A percentile compares a stretch with the other conserved stretches of the same genome.
Conservation (phyloP, 1,140 invertebrate genomes). For the Idris sp. region DNA sequence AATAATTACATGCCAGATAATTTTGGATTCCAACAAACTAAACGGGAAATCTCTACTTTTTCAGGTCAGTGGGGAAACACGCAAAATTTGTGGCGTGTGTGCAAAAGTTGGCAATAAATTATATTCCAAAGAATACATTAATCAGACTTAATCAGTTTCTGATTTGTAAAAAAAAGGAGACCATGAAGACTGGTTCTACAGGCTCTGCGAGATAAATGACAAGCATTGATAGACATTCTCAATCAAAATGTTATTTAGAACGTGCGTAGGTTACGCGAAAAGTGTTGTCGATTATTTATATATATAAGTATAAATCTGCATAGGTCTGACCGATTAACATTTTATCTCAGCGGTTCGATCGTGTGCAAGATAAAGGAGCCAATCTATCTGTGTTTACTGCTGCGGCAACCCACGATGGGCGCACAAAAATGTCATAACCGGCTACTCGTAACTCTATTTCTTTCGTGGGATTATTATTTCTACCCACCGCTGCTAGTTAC, state of each 20-base stretch:
- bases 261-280: conserved; percentile 39
- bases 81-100: too few relatives aligned
- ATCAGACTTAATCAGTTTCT: too few relatives aligned
- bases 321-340: conserved; percentile 61
- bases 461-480: conserved; percentile 66
- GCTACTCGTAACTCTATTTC: conserved; percentile 62
- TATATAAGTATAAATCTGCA: too few relatives aligned
- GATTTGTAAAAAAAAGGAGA: too few relatives aligned
- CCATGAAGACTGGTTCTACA: too few relatives aligned
- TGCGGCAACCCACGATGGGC: conserved; percentile 53
- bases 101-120: too few relatives aligned
- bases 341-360: conserved; percentile 59
- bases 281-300: conserved; percentile 4
- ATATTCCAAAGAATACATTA: too few relatives aligned
- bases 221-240: too few relatives aligned
- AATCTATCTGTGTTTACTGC: too few relatives aligned
- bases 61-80: conserved; percentile 12
- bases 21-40: conserved; percentile 40
- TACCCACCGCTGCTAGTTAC: conserved; percentile 67
- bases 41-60: conserved; percentile 40
- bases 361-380: conserved; percentile 57
- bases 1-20: conserved; percentile 51
- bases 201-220: too few relatives aligned
- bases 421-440: conserved; percentile 62
- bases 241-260: conserved; percentile 7